Evolutionary conservation across 2,888 invertebrate species (phyloP).

Genomic region (Patella pellucida): DNA sequence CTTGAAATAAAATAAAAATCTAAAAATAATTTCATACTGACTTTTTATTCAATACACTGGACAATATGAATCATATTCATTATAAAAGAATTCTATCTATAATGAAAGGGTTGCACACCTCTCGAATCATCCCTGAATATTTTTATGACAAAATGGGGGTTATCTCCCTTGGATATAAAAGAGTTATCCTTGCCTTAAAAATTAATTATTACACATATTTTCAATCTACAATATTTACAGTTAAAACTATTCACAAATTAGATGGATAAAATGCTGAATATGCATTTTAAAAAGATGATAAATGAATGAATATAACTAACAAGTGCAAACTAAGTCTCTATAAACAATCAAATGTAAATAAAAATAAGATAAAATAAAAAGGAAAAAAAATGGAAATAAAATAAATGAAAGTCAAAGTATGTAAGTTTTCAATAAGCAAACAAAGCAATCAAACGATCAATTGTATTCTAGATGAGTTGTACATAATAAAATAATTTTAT

Average conservation of each 20-base stretch:
- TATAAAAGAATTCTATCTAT: no score
- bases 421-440: slow-evolving; percentile 1
- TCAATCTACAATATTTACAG: not conserved
- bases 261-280: no score
- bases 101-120: no score
- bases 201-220: not conserved
- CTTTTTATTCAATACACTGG: slow-evolving; percentile 7
- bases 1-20: no score
- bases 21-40: not conserved
- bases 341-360: not conserved
- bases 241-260: not conserved
- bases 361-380: no score
- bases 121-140: not conserved
- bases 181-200: no score
- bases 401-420: not conserved
- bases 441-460: no score
- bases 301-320: not conserved
- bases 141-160: not conserved
- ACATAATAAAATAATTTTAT: no score
- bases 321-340: not conserved
- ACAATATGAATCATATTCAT: not conserved
- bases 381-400: no score
- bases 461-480: no score
- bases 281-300: not conserved
- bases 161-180: not conserved